Evolutionary conservation across 2,797 vertebrate species (phyloP), one percentile per base, ranked within the genome.

Genomic region (Steatocranus sp.): DNA sequence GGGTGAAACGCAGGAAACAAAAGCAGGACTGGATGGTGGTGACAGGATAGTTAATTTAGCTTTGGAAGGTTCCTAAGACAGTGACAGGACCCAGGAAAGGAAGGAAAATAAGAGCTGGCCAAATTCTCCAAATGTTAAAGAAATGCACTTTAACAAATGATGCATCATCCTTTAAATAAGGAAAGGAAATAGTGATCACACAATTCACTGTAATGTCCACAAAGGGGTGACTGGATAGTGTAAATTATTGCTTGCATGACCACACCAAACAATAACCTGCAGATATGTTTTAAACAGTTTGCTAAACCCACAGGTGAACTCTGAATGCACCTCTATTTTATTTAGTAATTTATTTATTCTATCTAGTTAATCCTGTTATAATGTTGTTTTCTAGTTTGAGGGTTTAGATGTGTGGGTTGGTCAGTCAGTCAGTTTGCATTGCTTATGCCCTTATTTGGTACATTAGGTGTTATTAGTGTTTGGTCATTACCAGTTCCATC

Each of bases 341-440:
- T 63, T 38, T 20, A 38, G 53, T 30, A 1, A 63, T 63, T 56
- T 56, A 56, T 30, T 30, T 58, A 34, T 2, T 58, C 30, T 58
- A 0, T 3, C 30, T 0, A n/a, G 32, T 58, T 58, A 0, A 25
- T 25, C 38, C 38, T 43, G 63, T 23, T 25, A 25, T 25, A 3
- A 41, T 15, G 36, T 41, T 15, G 8, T 25, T 68, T 68, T 68
- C 36, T 63, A 36, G 58, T 63, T 36, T 36, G 11, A 5, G 11
- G 18, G 18, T 8, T 63, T 63, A 36, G 32, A 63, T 54, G 53
- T 54, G 20, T 68, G 36, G 38, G 5, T 41, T 6, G n/a, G 11
- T 41, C 36, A 25, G 36, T 66, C 20, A 66, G n/a, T 17, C 14
- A 43, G 12, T 25, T 68, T 68, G 20, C 36, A 15, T 9, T 41